These are phyloP conservation scores for Larimichthys crocea DNA, from an alignment of 2,113 vertebrate genomes.

Conservation along the genomic window DNA sequence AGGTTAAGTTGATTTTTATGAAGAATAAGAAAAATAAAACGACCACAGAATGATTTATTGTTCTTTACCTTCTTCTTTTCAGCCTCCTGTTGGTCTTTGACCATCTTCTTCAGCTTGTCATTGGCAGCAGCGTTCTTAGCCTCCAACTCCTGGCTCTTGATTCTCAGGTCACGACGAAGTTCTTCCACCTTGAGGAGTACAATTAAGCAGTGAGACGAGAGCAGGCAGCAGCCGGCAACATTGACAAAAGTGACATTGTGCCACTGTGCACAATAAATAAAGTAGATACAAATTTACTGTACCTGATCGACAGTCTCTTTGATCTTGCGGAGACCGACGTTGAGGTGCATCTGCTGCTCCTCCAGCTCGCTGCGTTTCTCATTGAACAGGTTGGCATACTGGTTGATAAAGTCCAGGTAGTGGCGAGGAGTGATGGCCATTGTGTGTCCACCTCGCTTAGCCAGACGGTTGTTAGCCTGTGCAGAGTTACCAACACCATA, in stretches of 20 bases:
- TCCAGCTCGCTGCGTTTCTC: conserved; percentile 98
- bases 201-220: background rate
- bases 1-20: background rate
- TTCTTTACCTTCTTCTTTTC: conserved; percentile 95
- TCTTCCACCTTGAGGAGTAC: conserved; percentile 90
- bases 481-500: background rate
- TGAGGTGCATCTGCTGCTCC: conserved; percentile 99
- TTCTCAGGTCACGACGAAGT: conserved; percentile 93
- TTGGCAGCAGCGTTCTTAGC: conserved; percentile 98
- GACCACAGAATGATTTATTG: background rate
- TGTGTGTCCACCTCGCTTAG: conserved; percentile 95
- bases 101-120: conserved; percentile 99
- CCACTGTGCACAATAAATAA: background rate
- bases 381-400: conserved; percentile 97
- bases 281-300: background rate
- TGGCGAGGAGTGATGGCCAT: conserved; percentile 99
- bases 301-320: conserved; percentile 99
- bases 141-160: conserved; percentile 98
- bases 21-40: background rate
- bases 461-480: conserved; percentile 95
- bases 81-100: conserved; percentile 98
- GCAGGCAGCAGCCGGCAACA: background rate
- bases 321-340: conserved; percentile 97
- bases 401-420: conserved; percentile 99
- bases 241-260: no score